These are phyloP conservation scores for Macrobrachium rosenbergii DNA, from an alignment of 1,140 invertebrate genomes.

Conservation along the genomic window DNA sequence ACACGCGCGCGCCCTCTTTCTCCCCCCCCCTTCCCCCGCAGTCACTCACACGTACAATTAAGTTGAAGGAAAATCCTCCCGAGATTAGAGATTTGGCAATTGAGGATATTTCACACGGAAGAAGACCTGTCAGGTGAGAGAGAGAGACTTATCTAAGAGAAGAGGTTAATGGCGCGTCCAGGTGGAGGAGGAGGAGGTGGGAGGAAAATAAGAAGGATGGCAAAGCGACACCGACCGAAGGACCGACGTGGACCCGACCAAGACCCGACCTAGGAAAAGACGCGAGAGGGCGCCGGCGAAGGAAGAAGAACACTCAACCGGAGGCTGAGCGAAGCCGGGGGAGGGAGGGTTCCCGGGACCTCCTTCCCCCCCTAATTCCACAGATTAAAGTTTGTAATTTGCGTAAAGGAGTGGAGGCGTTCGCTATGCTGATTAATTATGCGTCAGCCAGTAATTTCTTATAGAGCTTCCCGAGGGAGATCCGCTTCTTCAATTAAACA, in stretches of 20 bases:
- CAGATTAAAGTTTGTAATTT: constrained; percentile 62
- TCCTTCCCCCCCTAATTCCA: constrained; percentile 49
- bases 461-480: constrained; percentile 38
- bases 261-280: too few species aligned
- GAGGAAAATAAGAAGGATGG: too few species aligned
- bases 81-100: constrained; percentile 53
- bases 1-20: not conserved
- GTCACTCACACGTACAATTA: constrained; percentile 37
- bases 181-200: too few species aligned
- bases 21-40: not conserved
- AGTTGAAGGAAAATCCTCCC: constrained; percentile 38
- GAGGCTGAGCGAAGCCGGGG: too few species aligned
- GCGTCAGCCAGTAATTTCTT: constrained; percentile 63
- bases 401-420: constrained; percentile 40
- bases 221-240: too few species aligned
- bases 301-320: too few species aligned
- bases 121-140: constrained; percentile 21
- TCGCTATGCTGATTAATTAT: constrained; percentile 52
- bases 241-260: too few species aligned
- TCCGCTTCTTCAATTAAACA: constrained; percentile 60
- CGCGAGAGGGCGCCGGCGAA: too few species aligned
- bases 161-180: too few species aligned
- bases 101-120: constrained; percentile 6
- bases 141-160: not conserved
- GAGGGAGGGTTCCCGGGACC: too few species aligned